A percentile compares a stretch with the other conserved stretches of the same genome.
phyloP scores from a whole-genome alignment of 1,140 invertebrate species.

The Paracyclopina nana region DNA sequence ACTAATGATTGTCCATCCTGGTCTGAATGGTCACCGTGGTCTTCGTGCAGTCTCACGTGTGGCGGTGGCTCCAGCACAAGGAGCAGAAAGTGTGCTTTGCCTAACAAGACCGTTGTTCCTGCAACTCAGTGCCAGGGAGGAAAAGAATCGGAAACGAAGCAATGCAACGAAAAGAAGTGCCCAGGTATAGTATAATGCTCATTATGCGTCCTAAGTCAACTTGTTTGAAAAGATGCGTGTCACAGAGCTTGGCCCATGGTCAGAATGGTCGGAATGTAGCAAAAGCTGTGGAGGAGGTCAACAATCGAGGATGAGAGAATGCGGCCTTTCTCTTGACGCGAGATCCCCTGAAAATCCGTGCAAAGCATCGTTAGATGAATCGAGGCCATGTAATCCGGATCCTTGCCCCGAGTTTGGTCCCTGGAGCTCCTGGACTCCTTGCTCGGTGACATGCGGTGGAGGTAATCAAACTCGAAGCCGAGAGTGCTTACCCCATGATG shows the following conservation, averaged over 20 bases:
- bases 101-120: too few species aligned
- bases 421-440: slow-evolving; percentile 6
- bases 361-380: neutral
- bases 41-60: too few species aligned
- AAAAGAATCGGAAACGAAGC: too few species aligned
- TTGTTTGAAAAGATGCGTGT: too few species aligned
- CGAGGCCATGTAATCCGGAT: neutral
- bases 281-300: slow-evolving; percentile 43
- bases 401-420: neutral
- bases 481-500: slow-evolving; percentile 2
- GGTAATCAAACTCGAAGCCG: neutral
- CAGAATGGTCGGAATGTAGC: slow-evolving; percentile 39
- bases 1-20: too few species aligned
- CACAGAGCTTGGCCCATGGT: neutral
- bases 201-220: too few species aligned
- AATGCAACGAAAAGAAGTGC: too few species aligned
- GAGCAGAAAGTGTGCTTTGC: too few species aligned
- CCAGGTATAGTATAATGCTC: too few species aligned
- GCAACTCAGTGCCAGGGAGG: too few species aligned
- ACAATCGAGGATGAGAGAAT: slow-evolving; percentile 27
- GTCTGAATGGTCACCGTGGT: too few species aligned
- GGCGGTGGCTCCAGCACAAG: too few species aligned
- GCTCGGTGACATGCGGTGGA: slow-evolving; percentile 2
- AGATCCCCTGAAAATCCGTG: slow-evolving; percentile 18
- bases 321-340: neutral